Evolutionary conservation across 1,140 invertebrate genomes (phyloP), one percentile per base, ranked within the genome.

Genomic region (Ceratina japonica): DNA sequence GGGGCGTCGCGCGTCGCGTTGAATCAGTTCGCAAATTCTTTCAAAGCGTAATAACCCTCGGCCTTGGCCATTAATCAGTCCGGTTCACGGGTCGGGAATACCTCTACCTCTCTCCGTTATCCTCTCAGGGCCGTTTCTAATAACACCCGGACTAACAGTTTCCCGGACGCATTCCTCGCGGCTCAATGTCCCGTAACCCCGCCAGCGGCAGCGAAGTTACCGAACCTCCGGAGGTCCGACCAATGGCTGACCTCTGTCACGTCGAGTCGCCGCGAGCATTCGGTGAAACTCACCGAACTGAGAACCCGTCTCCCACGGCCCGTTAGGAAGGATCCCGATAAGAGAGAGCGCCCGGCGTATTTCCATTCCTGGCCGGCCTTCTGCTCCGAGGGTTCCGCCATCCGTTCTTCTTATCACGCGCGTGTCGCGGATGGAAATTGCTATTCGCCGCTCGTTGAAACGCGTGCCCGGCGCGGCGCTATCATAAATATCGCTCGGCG

Each of bases 351-450:
- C 13, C 58, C 68, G 18, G n/a, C 68, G n/a, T 77, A 77, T 71
- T 71, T 71, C 68, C 58, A 52, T 4, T 5, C 37, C 2, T 54
- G n/a, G 37, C 13, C n/a, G 5, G 10, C 37, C 37, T 44, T 44
- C 37, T 44, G 10, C 37, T 44, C 37, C 37, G 37, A 44, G 37
- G 5, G 5, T 10, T 44, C 37, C 10, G 5, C 37, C 65, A 71
- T 77, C 62, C 56, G 49, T 77, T 71, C 24, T 61, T 44, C 75
- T 71, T 77, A 77, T 71, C 75, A 71, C 27, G 37, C 44, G 71
- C 58, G 75, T 44, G 37, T 62, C 51, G 44, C 16, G 20, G 24
- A 13, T 31, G 69, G 20, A 68, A 62, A 54, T 62, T 52, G 58
- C 66, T 62, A 77, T 77, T 77, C 66, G 54, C 18, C 54, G 51